Percentiles rank a stretch among this genome's conserved stretches.
Conservation (phyloP, 1,140 invertebrate species). For the Ceratina australensis region DNA sequence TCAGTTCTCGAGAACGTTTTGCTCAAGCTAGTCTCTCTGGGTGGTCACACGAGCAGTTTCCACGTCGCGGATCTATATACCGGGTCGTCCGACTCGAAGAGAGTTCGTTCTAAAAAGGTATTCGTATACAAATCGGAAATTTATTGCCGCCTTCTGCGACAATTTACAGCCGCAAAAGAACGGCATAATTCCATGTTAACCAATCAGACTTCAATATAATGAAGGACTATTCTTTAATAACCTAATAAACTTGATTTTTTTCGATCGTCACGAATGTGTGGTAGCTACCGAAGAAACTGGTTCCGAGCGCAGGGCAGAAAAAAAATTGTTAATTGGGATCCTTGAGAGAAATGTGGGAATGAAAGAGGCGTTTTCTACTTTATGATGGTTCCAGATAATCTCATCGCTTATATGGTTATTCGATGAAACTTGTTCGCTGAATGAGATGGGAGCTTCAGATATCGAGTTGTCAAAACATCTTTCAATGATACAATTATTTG, state of each 20-base stretch:
- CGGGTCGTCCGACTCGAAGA: slow-evolving; percentile 13
- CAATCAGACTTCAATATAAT: not conserved
- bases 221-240: not conserved
- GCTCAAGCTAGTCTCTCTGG: slow-evolving; percentile 33
- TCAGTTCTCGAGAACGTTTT: slow-evolving; percentile 41
- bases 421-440: slow-evolving; percentile 31
- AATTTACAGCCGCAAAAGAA: too few relatives aligned
- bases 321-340: slow-evolving; percentile 46
- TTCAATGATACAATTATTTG: not conserved
- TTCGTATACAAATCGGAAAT: not conserved
- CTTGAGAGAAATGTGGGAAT: slow-evolving; percentile 12
- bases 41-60: slow-evolving; percentile 43
- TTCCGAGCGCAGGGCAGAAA: slow-evolving; percentile 16
- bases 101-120: not conserved
- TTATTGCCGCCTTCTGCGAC: too few relatives aligned
- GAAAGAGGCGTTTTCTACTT: slow-evolving; percentile 24
- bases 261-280: not conserved
- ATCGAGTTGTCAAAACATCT: not conserved
- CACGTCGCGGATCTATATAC: slow-evolving; percentile 26
- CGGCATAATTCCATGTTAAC: too few relatives aligned
- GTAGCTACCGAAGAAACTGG: slow-evolving; percentile 17
- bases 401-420: not conserved
- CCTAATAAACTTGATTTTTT: not conserved
- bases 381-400: slow-evolving; percentile 26
- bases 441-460: not conserved